Base-by-base conservation (phyloP, 37 sponge, comb jelly and placozoan species). In the Halisarca cf. caerulea region DNA sequence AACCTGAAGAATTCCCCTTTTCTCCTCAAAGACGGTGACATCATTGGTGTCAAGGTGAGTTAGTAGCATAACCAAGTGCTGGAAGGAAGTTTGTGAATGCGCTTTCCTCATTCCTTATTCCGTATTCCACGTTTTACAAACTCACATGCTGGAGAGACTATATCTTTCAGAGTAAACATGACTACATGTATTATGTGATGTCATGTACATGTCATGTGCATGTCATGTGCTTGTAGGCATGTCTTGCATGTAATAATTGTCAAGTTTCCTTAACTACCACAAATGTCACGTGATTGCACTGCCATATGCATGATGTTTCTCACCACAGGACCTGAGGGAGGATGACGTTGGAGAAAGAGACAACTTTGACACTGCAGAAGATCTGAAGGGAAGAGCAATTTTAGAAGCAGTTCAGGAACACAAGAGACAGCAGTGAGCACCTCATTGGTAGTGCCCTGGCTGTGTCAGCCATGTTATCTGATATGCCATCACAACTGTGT, bases 21-120 rank as follows among this genome's bases (percentile, higher is more conserved):
- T 41, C 18, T 75, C 34, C 80, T 94, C n/a, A 58, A 84, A 18
- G 94, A 94, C 82, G 94, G 94, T 20, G 94, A 94, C 86, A 85
- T 70, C 23, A 53, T 94, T 39, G 94, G 91, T 34, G 60, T 90
- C 21, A 87, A 90, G 91, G 94, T 94, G 11, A 15, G 57, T 44
- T 32, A n/a, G 35, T 44, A 74, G 15, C 33, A 68, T 15, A 7
- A 15, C 6, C 51, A 47, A 47, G 6, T 6, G 11, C 11, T 47
- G 51, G 64, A n/a, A n/a, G n/a, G n/a, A n/a, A n/a, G n/a, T n/a
- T n/a, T n/a, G n/a, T n/a, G n/a, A n/a, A n/a, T n/a, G n/a, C n/a
- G n/a, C n/a, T n/a, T n/a, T n/a, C n/a, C n/a, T n/a, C n/a, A n/a
- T n/a, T n/a, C n/a, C n/a, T n/a, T n/a, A n/a, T n/a, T n/a, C n/a